phyloP scores from a whole-genome alignment of 1,140 invertebrate genomes.

The Pseudomyrmex concolor region DNA sequence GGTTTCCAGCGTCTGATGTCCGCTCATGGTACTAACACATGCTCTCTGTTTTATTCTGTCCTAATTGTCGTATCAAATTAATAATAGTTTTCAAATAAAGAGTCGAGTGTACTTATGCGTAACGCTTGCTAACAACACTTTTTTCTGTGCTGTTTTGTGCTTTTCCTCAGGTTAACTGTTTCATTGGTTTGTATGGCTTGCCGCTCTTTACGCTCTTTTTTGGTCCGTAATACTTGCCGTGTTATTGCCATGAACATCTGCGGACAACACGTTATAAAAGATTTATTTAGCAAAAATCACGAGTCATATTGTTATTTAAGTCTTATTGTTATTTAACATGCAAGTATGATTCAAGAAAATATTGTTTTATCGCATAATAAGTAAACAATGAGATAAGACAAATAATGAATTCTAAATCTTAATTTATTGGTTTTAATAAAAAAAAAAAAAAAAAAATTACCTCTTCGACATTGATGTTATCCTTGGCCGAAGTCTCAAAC shows the following conservation, averaged over 20 bases:
- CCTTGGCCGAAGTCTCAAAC: slow-evolving; percentile 99
- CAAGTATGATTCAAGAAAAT: neutral
- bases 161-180: slow-evolving; percentile 85
- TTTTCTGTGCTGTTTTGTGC: slow-evolving; percentile 83
- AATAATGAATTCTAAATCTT: neutral
- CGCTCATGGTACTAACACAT: slow-evolving; percentile 73
- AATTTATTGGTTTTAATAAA: slow-evolving; percentile 70
- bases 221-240: slow-evolving; percentile 88
- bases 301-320: slow-evolving; percentile 1
- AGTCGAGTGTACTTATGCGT: slow-evolving; percentile 62
- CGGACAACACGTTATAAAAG: slow-evolving; percentile 70
- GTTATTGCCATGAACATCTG: slow-evolving; percentile 92
- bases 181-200: slow-evolving; percentile 87
- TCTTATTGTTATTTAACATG: neutral
- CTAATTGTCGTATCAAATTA: slow-evolving; percentile 71
- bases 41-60: slow-evolving; percentile 77
- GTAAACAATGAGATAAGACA: slow-evolving; percentile 14
- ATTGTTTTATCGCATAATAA: neutral
- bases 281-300: slow-evolving; percentile 2
- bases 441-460: slow-evolving; percentile 87
- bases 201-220: slow-evolving; percentile 88
- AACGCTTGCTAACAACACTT: slow-evolving; percentile 83
- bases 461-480: slow-evolving; percentile 99
- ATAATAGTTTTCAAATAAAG: slow-evolving; percentile 63
- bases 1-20: slow-evolving; percentile 76